Conservation (phyloP, 2,888 invertebrate genomes). For the Andrena minutula region DNA sequence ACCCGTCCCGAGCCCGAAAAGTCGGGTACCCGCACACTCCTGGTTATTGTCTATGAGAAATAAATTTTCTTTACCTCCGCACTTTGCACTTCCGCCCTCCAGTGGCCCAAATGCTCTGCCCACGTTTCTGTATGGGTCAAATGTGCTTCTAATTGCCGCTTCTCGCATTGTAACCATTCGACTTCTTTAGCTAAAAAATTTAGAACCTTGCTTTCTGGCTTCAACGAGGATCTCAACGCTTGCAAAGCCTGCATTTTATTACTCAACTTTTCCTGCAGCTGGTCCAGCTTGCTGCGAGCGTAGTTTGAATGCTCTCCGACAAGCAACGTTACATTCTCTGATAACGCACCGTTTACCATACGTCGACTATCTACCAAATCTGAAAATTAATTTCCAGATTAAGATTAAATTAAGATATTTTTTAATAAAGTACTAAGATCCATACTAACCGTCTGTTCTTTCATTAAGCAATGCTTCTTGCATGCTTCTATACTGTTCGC, state of each 20-base stretch:
- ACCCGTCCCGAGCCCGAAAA: too few species aligned
- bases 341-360: slow-evolving; percentile 77
- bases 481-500: slow-evolving; percentile 93
- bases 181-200: slow-evolving; percentile 93
- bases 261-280: slow-evolving; percentile 93
- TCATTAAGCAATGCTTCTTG: slow-evolving; percentile 89
- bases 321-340: slow-evolving; percentile 85
- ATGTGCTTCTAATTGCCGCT: slow-evolving; percentile 93
- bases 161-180: slow-evolving; percentile 92
- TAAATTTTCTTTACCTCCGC: slow-evolving; percentile 88
- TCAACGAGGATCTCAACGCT: slow-evolving; percentile 92
- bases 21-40: too few species aligned
- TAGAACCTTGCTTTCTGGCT: slow-evolving; percentile 93
- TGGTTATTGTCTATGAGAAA: slow-evolving; percentile 11
- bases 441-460: slow-evolving; percentile 84
- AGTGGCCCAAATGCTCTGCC: slow-evolving; percentile 95
- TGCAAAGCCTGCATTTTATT: slow-evolving; percentile 94
- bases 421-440: slow-evolving; percentile 4
- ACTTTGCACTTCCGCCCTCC: slow-evolving; percentile 94
- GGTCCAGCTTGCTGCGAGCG: slow-evolving; percentile 92
- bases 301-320: slow-evolving; percentile 94
- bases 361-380: slow-evolving; percentile 79
- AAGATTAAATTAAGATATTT: too few species aligned
- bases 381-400: slow-evolving; percentile 58
- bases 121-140: slow-evolving; percentile 94